Conservation (phyloP, 2,888 invertebrate species). For the Listrodromus nycthemerus region DNA sequence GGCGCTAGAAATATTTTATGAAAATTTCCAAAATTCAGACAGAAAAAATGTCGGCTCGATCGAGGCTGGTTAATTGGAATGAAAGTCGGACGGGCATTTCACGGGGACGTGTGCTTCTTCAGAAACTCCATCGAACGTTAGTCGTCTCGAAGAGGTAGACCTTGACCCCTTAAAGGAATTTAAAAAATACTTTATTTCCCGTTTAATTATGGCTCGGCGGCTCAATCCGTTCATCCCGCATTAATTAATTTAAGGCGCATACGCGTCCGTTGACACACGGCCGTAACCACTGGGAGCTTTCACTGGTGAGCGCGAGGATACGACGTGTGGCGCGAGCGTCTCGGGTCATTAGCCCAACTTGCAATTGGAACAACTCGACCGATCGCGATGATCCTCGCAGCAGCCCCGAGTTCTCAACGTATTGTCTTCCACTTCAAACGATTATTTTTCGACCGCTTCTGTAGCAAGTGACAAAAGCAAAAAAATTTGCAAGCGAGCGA, state of each 20-base stretch:
- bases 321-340: neutral
- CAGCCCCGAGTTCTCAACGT: neutral
- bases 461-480: neutral
- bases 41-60: neutral
- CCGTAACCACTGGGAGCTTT: neutral
- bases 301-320: neutral
- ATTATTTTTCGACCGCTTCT: no score
- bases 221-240: neutral
- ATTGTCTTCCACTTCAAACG: neutral
- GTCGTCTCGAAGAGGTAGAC: neutral
- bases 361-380: neutral
- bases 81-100: constrained; percentile 1
- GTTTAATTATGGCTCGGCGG: neutral
- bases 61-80: neutral
- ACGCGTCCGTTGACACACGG: neutral
- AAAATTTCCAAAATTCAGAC: neutral
- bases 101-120: neutral
- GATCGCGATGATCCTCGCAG: neutral
- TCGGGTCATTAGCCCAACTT: neutral
- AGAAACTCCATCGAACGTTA: neutral
- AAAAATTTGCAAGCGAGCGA: neutral
- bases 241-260: neutral
- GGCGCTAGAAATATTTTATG: no score
- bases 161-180: neutral
- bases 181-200: neutral